A percentile compares a stretch with the other conserved stretches of the same genome.
Conservation (phyloP, 2,888 invertebrate species). For the Phyto melanocephala region DNA sequence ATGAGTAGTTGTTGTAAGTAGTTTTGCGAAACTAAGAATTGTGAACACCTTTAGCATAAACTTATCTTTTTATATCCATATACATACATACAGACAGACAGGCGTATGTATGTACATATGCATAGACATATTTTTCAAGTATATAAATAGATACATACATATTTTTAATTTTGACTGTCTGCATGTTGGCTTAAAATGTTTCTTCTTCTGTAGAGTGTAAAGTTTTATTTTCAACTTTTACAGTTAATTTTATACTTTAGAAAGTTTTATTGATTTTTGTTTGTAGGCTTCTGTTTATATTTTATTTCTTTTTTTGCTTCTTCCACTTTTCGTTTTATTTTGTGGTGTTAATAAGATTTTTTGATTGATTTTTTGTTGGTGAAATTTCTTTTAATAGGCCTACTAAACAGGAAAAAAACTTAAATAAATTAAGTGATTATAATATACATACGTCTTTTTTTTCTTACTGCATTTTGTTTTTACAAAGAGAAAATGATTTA, state of each 20-base stretch:
- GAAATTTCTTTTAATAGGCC: slow-evolving; percentile 56
- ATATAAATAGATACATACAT: neutral
- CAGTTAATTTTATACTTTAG: slow-evolving; percentile 60
- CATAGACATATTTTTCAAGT: too few relatives aligned
- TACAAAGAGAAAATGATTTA: neutral
- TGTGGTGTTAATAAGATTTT: slow-evolving; percentile 56
- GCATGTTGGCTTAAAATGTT: slow-evolving; percentile 29
- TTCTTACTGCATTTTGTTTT: neutral
- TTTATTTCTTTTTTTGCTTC: neutral
- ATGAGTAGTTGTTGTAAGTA: slow-evolving; percentile 30
- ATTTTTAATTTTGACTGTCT: slow-evolving; percentile 21
- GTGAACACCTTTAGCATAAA: slow-evolving; percentile 33
- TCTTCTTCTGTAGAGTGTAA: slow-evolving; percentile 14
- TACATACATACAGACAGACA: too few relatives aligned
- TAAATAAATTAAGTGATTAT: slow-evolving; percentile 53
- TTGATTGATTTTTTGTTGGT: slow-evolving; percentile 57
- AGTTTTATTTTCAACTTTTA: slow-evolving; percentile 54
- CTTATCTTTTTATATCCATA: neutral
- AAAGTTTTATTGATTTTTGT: slow-evolving; percentile 64
- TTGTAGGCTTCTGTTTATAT: slow-evolving; percentile 58
- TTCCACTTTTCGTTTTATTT: slow-evolving; percentile 34
- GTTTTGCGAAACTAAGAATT: slow-evolving; percentile 45
- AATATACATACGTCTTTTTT: slow-evolving; percentile 14
- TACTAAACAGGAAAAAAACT: slow-evolving; percentile 28
- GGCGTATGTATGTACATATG: too few relatives aligned